Percentiles rank a stretch among this genome's conserved stretches.
Evolutionary conservation across 1,140 invertebrate species (phyloP).

Genomic region (Apocrypta bakeri): DNA sequence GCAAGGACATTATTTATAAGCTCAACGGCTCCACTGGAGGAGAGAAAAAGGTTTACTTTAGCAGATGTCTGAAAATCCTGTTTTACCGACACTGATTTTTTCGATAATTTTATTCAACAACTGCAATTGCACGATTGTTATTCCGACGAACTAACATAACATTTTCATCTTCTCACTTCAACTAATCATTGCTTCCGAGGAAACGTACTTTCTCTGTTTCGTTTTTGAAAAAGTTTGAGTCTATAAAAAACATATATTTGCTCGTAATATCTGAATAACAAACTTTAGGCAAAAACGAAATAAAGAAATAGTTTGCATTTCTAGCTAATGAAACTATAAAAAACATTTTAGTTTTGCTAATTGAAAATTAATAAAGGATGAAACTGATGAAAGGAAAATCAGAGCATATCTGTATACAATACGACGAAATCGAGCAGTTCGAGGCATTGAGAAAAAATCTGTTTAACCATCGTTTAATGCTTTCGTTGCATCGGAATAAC

Average conservation of each 20-base stretch:
- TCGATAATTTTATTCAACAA: not conserved
- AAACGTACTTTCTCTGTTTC: not conserved
- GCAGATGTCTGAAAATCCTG: slow-evolving; percentile 9
- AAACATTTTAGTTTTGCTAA: not conserved
- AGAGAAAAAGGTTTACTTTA: slow-evolving; percentile 38
- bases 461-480: not conserved
- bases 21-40: slow-evolving; percentile 33
- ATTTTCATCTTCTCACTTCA: not conserved
- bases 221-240: slow-evolving; percentile 4
- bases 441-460: not conserved
- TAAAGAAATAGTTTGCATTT: not conserved
- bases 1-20: slow-evolving; percentile 36
- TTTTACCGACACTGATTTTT: slow-evolving; percentile 38
- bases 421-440: not conserved
- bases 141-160: not conserved
- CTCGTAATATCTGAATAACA: not conserved
- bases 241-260: not conserved
- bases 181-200: not conserved
- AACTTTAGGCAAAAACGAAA: slow-evolving; percentile 16
- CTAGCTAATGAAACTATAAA: not conserved
- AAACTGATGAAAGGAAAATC: not conserved
- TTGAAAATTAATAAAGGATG: not conserved
- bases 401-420: not conserved
- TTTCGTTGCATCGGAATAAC: slow-evolving; percentile 20
- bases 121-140: slow-evolving; percentile 2